Evolutionary conservation across 2,888 invertebrate genomes (phyloP), one percentile per base, ranked within the genome.

Genomic region (Flexamia atlantica): DNA sequence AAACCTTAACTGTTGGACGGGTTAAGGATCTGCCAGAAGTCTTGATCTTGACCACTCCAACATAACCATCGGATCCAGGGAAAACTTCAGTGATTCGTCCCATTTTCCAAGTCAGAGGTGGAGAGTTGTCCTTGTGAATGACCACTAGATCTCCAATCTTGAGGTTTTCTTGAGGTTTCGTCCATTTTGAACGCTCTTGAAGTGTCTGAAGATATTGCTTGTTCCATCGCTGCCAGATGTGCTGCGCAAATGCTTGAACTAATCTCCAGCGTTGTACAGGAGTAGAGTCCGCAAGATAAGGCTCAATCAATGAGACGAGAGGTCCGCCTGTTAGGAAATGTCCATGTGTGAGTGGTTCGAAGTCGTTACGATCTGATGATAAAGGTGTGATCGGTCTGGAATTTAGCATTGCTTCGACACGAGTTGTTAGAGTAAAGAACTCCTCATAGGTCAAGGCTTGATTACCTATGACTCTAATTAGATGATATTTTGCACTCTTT

Each of bases 251-350:
- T n/a, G n/a, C n/a, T n/a, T n/a, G 84, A 4, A 87, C 64, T 0
- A 64, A 70, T 70, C 88, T 87, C 86, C 87, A 88, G 2, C 86
- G 86, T 0, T 84, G 79, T 32, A 88, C 7, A 30, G 25, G 20
- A 12, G 64, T 64, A 64, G 64, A 64, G 12, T 12, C 64, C 12
- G 17, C 12, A n/a, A 23, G 28, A 64, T 64, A 12, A 17, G 64
- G 64, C n/a, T 64, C 64, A 17, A 64, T 64, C 23, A 64, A 10
- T 17, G 64, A 64, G 25, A n/a, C n/a, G 5, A 64, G 64, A 0
- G 87, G 85, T 9, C 84, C 57, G 0, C 88, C 88, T 12, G 87
- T 84, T 10, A 85, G 72, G 46, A 88, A 88, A 84, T 88, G 87
- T 10, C 87, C 87, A 0, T 88, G 88, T 2, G 87, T 87, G 0